These are phyloP conservation scores for Callosobruchus maculatus DNA, from an alignment of 2,888 invertebrate genomes.

Conservation along the genomic window DNA sequence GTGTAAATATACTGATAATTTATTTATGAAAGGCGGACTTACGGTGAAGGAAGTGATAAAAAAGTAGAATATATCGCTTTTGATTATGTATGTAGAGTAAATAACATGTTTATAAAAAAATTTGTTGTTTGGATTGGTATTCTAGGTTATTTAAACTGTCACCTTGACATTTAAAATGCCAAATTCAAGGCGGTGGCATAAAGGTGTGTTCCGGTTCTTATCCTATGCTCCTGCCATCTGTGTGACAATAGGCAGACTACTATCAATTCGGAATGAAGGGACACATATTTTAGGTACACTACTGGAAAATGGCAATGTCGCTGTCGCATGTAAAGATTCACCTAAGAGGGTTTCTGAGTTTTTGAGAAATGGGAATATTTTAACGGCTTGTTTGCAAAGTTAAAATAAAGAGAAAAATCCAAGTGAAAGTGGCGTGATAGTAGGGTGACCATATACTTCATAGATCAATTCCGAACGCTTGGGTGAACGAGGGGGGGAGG, in stretches of 20 bases:
- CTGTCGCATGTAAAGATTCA: no score
- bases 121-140: background rate
- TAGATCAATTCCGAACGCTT: no score
- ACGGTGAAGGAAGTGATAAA: background rate
- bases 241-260: background rate
- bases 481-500: no score
- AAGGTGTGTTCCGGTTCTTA: background rate
- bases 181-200: slow-evolving; percentile 4
- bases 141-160: background rate
- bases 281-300: no score
- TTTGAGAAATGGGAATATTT: no score
- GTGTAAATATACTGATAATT: background rate
- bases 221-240: background rate
- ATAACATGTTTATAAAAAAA: background rate
- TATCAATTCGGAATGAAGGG: background rate
- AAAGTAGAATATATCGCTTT: background rate
- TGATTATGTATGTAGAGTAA: background rate
- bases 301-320: no score
- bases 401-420: no score
- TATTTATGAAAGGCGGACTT: background rate
- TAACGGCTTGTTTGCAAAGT: no score
- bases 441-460: no score
- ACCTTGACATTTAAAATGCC: background rate
- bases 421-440: no score
- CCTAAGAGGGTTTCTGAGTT: no score